Conservation (phyloP, 2,888 invertebrate species). For the Brassicogethes aeneus region DNA sequence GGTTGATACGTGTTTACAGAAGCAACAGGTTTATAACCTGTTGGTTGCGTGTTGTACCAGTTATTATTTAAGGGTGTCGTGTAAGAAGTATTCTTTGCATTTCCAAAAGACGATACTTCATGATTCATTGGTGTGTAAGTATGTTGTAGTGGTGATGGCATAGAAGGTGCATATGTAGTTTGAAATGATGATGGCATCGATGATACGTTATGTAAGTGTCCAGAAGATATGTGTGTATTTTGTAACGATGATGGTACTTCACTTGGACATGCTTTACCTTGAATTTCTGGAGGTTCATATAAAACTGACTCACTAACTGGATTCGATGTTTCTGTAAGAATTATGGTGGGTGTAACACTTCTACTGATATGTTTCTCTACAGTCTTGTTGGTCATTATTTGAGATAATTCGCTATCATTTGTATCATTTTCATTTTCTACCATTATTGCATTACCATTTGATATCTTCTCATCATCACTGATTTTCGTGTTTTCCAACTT, state of each 20-base stretch:
- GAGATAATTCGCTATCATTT: background rate
- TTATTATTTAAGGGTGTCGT: constrained; percentile 13
- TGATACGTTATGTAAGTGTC: background rate
- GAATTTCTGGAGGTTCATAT: too few relatives aligned
- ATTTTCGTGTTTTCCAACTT: constrained; percentile 19
- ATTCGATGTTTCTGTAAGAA: background rate
- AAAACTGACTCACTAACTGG: too few relatives aligned
- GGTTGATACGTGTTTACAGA: background rate
- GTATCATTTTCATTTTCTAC: background rate
- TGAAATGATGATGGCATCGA: constrained; percentile 7
- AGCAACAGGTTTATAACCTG: constrained; percentile 2
- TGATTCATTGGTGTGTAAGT: too few relatives aligned
- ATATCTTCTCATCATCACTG: background rate
- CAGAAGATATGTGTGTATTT: too few relatives aligned
- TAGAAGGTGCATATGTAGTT: constrained; percentile 18
- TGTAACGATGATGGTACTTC: too few relatives aligned
- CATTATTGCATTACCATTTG: background rate
- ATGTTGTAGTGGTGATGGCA: constrained; percentile 20
- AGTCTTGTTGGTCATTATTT: background rate
- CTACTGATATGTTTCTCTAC: background rate
- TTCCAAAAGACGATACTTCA: too few relatives aligned
- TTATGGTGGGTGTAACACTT: background rate
- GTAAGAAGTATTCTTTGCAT: too few relatives aligned
- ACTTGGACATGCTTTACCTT: too few relatives aligned
- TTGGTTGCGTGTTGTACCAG: constrained; percentile 11